These are phyloP conservation scores for Eremophila alpestris DNA, from an alignment of 2,797 vertebrate genomes.

Conservation along the genomic window DNA sequence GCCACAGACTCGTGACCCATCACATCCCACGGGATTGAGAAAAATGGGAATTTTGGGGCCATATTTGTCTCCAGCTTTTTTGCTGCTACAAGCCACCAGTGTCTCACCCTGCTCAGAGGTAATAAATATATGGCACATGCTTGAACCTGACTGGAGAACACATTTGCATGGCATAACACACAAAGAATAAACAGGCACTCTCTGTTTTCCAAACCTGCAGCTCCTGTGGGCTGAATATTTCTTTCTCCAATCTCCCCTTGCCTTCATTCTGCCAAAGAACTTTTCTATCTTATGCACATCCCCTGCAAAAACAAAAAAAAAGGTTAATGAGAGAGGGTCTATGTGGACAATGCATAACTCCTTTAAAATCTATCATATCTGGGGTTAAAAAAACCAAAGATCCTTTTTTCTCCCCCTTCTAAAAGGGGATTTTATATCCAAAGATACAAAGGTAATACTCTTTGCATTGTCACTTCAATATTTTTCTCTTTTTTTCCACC, in stretches of 20 bases:
- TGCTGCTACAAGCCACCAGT: background rate
- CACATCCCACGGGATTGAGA: background rate
- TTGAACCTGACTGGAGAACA: conserved; percentile 6
- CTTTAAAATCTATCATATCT: background rate
- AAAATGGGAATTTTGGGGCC: background rate
- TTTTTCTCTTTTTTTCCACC: background rate
- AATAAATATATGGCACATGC: background rate
- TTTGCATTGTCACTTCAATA: conserved; percentile 12
- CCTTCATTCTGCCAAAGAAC: background rate
- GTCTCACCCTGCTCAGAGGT: background rate
- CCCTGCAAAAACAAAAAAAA: background rate
- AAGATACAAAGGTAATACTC: conserved; percentile 59
- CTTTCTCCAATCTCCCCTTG: background rate
- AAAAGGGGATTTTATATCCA: conserved; percentile 48
- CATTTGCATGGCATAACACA: background rate
- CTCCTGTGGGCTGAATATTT: background rate
- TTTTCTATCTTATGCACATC: background rate
- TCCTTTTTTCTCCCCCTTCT: background rate
- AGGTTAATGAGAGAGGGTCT: background rate
- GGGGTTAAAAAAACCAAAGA: background rate
- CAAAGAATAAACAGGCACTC: background rate
- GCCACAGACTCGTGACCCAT: background rate
- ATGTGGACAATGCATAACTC: background rate
- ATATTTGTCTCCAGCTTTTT: background rate
- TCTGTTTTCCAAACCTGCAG: background rate